phyloP scores from a whole-genome alignment of 2,113 vertebrate species.

The Excalfactoria chinensis region DNA sequence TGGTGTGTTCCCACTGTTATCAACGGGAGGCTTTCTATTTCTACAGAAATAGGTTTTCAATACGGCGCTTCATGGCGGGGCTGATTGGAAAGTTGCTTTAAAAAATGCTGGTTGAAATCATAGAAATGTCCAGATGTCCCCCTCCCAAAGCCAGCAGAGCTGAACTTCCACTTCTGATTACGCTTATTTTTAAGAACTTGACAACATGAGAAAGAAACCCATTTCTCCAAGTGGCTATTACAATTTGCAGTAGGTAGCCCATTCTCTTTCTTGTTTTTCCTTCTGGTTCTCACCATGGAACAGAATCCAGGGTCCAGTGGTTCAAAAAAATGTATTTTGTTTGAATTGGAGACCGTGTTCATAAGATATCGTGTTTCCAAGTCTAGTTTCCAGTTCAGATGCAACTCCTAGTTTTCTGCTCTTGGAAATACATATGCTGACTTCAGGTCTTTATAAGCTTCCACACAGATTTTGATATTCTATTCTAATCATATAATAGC shows the following conservation, averaged over 20 bases:
- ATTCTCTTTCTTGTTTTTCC: background rate
- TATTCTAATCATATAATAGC: background rate
- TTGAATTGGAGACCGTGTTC: background rate
- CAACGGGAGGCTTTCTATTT: conserved; percentile 19
- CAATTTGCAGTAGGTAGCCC: background rate
- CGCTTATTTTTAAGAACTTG: background rate
- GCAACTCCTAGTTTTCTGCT: background rate
- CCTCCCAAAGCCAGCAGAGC: background rate
- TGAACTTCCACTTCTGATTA: background rate
- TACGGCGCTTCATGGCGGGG: background rate
- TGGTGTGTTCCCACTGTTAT: background rate
- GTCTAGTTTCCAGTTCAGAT: background rate
- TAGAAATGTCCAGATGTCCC: conserved; percentile 2
- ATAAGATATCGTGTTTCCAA: background rate
- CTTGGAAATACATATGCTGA: background rate
- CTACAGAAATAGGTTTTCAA: conserved; percentile 22
- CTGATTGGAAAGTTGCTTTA: background rate
- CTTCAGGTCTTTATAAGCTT: background rate
- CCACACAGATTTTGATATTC: background rate
- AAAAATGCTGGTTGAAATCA: background rate
- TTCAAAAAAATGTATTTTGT: background rate
- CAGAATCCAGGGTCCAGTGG: background rate
- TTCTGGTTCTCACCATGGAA: background rate
- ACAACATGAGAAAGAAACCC: background rate
- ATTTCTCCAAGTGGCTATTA: background rate